These are phyloP conservation scores for Pocillopora meandrina DNA, from an alignment of 92 coral and sea anemone species.

Conservation along the genomic window DNA sequence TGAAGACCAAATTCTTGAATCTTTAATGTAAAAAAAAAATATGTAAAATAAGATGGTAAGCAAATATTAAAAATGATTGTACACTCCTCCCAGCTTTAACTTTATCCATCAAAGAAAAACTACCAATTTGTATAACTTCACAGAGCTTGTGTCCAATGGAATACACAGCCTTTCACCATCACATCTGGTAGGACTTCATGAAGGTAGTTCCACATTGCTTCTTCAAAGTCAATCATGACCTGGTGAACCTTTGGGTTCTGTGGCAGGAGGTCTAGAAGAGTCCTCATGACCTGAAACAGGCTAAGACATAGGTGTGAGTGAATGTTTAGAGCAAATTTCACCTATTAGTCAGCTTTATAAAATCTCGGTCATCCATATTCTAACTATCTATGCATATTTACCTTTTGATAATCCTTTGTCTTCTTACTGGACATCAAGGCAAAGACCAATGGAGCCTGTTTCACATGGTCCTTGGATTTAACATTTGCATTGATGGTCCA, in stretches of 20 bases:
- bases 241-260: constrained; percentile 4
- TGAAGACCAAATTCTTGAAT: too few species aligned
- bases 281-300: constrained; percentile 13
- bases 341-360: too few species aligned
- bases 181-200: neutral
- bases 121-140: constrained; percentile 3
- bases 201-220: constrained; percentile 10
- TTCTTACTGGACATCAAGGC: too few species aligned
- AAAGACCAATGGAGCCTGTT: too few species aligned
- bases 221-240: constrained; percentile 17
- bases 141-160: constrained; percentile 16
- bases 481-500: neutral
- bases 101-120: constrained; percentile 11
- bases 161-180: constrained; percentile 11
- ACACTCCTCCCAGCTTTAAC: constrained; percentile 8
- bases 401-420: too few species aligned
- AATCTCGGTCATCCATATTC: too few species aligned
- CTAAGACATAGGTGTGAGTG: too few species aligned
- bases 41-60: neutral
- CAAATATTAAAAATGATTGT: neutral
- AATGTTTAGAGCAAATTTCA: too few species aligned
- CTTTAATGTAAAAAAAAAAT: too few species aligned
- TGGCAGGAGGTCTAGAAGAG: constrained; percentile 13
- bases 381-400: too few species aligned
- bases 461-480: too few species aligned